Conservation (phyloP, 2,113 vertebrate genomes). For the Misgurnus mizolepis region DNA sequence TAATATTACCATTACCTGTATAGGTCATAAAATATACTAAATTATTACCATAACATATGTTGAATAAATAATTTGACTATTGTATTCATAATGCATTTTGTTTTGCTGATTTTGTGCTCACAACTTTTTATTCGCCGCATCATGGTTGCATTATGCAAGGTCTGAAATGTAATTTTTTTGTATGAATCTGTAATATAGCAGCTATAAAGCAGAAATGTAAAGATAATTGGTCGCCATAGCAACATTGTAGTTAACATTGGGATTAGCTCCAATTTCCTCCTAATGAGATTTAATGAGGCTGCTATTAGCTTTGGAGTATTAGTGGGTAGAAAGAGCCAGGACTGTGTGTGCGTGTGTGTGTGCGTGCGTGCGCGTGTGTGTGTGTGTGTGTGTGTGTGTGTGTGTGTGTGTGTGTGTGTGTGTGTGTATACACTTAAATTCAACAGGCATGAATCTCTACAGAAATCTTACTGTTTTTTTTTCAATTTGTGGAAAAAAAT, state of each 20-base stretch:
- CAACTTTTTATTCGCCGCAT: not conserved
- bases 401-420: not conserved
- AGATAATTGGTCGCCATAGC: conserved; percentile 52
- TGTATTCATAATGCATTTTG: too few species aligned
- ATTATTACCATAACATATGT: too few species aligned
- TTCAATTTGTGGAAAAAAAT: conserved; percentile 4
- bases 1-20: too few species aligned
- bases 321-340: not conserved
- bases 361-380: too few species aligned
- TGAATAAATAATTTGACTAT: too few species aligned
- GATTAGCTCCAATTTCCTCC: conserved; percentile 58
- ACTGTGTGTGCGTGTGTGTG: not conserved
- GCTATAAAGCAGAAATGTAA: conserved; percentile 39
- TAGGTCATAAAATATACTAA: too few species aligned
- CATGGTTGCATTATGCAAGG: not conserved
- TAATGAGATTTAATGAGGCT: conserved; percentile 70
- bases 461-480: not conserved
- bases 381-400: too few species aligned
- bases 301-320: conserved; percentile 64
- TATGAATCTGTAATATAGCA: conserved; percentile 13
- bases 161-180: not conserved
- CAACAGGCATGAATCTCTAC: not conserved
- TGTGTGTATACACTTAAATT: not conserved
- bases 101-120: not conserved
- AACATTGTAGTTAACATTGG: conserved; percentile 43